Evolutionary conservation across 1,140 invertebrate genomes (phyloP).

Genomic region (Goniozus legneri): DNA sequence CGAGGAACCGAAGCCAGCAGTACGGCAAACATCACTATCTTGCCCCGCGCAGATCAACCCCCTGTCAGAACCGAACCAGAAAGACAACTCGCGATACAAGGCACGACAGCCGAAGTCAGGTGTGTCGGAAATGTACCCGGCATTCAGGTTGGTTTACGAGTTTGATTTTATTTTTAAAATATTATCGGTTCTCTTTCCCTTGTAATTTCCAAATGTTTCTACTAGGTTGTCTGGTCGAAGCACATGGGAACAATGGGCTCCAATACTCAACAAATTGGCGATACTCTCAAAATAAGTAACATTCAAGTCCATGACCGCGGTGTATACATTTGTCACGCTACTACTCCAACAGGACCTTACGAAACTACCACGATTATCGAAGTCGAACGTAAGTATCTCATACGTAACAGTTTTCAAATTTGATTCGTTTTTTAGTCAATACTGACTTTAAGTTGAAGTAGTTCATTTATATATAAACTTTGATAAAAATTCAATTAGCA

Average conservation of each 20-base stretch:
- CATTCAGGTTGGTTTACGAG: conserved; percentile 66
- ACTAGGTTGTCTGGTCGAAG: conserved; percentile 67
- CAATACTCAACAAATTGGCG: conserved; percentile 64
- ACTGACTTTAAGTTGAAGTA: not conserved
- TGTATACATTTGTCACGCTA: conserved; percentile 72
- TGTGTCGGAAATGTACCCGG: conserved; percentile 66
- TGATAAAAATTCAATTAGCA: no score
- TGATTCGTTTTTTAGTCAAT: conserved; percentile 1
- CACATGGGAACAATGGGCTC: conserved; percentile 62
- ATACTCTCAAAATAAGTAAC: conserved; percentile 67
- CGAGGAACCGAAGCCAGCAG: conserved; percentile 36
- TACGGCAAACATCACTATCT: conserved; percentile 33
- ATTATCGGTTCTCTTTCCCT: no score
- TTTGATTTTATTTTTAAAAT: no score
- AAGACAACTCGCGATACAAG: conserved; percentile 72
- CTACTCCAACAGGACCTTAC: conserved; percentile 54
- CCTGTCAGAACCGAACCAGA: conserved; percentile 63
- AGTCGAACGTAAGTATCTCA: conserved; percentile 74
- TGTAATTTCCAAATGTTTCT: no score
- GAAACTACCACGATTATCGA: conserved; percentile 74
- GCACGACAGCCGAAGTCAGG: conserved; percentile 69
- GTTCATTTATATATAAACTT: no score
- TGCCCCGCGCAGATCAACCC: conserved; percentile 42
- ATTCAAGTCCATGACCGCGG: conserved; percentile 74
- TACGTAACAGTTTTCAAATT: not conserved